A percentile compares a stretch with the other conserved stretches of the same genome.
phyloP scores from a whole-genome alignment of 2,888 invertebrate species.

The Drosophila macrothrix region DNA sequence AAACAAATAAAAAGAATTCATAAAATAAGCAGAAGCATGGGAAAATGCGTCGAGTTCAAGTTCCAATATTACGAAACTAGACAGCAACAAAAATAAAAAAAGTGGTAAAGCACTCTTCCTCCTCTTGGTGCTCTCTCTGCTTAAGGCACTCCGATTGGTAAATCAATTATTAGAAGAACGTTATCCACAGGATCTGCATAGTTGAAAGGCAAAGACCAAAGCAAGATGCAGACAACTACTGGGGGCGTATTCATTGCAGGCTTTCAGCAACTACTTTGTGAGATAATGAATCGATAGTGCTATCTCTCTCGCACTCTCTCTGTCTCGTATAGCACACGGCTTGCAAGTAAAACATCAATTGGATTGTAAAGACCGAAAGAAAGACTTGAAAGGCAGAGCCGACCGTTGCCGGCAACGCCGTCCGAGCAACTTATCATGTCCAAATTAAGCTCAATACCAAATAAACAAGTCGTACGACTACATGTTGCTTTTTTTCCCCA shows the following conservation, averaged over 20 bases:
- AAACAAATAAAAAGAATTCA: not conserved
- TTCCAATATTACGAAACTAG: not conserved
- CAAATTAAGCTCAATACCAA: slow-evolving; percentile 77
- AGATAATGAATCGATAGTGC: slow-evolving; percentile 9
- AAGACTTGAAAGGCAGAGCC: slow-evolving; percentile 66
- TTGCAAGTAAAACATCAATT: slow-evolving; percentile 67
- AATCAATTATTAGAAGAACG: not conserved
- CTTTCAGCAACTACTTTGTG: slow-evolving; percentile 8
- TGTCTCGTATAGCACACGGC: not conserved
- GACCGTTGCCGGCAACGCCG: slow-evolving; percentile 66
- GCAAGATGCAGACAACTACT: not conserved
- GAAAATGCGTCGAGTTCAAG: not conserved
- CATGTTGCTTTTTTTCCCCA: slow-evolving; percentile 4
- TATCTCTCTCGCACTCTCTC: slow-evolving; percentile 5
- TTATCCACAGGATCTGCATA: not conserved
- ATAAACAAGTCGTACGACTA: slow-evolving; percentile 66
- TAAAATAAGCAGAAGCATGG: not conserved
- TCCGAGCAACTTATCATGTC: slow-evolving; percentile 80
- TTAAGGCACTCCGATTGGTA: not conserved
- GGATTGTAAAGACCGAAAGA: slow-evolving; percentile 33
- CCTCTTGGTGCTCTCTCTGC: not conserved
- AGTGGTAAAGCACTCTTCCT: not conserved
- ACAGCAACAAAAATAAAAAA: not conserved
- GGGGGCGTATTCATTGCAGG: slow-evolving; percentile 6
- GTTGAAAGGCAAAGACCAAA: not conserved